Base-by-base conservation (phyloP, 1,140 invertebrate genomes). In the Cryptotermes secundus region DNA sequence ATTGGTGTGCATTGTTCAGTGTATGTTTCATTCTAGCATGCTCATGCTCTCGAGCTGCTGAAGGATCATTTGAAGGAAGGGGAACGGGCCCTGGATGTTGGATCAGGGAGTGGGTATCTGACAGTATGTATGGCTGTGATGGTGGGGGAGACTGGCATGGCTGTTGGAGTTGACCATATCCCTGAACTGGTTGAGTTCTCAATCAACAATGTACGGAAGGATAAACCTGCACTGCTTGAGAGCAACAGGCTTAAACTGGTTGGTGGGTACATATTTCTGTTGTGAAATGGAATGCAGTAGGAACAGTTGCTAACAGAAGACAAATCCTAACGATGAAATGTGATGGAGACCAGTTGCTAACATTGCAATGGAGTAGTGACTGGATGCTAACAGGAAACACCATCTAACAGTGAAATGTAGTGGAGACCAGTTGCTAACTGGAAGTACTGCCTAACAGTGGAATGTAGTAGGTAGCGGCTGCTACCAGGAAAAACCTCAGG, bases 81-180 rank as follows among this genome's bases (percentile, higher is more conserved):
- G 80, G 93, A 93, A 53, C 94, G 91, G 88, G 97, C 96, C 31
- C 90, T 99, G 80, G 98, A 99, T 92, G 97, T 99, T 84, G 98
- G 98, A 19, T 99, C 96, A 86, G 98, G 98, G 34, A 98, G 96
- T 88, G 98, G 98, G 10, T 99, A 99, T 89, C 92, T 99, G 24
- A 99, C 97, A 49, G 95, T 96, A n/a, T 99, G 97, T 88, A 98
- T 99, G 95, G 95, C 95, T 45, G 89, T 95, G 1, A 96, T 98
- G 95, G 92, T 97, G 83, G 95, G 96, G 45, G 90, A 93, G 80
- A 93, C 91, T 85, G 97, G 98, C 42, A 88, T 91, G 87, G 95
- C 93, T 24, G 92, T 99, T 86, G 98, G 98, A 26, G 96, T 99
- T 86, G 98, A 99, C 89, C 98, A 99, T 90, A 97, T 99, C 87